Percentiles rank a stretch among this genome's conserved stretches.
Conservation (phyloP, 30 jellyfish, hydroid and myxozoan species). For the Cassiopea andromeda region DNA sequence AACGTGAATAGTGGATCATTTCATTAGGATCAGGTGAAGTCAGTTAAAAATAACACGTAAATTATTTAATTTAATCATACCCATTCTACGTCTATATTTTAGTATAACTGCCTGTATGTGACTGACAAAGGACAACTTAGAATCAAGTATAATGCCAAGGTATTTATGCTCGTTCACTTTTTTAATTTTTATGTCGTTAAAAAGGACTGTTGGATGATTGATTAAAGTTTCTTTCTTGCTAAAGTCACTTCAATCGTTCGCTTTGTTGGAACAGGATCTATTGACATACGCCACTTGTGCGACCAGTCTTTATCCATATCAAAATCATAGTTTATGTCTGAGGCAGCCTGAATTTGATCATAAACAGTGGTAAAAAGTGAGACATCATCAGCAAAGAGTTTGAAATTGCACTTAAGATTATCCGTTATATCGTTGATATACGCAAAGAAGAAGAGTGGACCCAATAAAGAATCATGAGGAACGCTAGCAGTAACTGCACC, state of each 20-base stretch:
- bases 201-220: not conserved
- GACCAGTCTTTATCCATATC: not conserved
- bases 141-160: not conserved
- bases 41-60: too few species aligned
- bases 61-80: too few species aligned
- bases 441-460: not conserved
- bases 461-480: not conserved
- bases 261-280: not conserved
- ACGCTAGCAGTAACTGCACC: not conserved
- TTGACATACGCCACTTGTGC: not conserved
- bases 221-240: not conserved
- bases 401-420: not conserved
- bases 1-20: too few species aligned
- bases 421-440: not conserved
- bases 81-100: too few species aligned
- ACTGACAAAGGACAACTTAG: not conserved
- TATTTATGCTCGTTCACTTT: not conserved
- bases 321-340: not conserved
- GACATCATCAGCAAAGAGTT: not conserved
- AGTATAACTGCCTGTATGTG: too few species aligned
- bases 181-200: not conserved
- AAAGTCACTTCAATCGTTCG: not conserved
- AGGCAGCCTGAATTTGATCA: not conserved
- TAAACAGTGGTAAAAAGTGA: not conserved
- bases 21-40: too few species aligned